Conservation (phyloP, 2,113 vertebrate genomes). For the Hippocampus guttulatus region DNA sequence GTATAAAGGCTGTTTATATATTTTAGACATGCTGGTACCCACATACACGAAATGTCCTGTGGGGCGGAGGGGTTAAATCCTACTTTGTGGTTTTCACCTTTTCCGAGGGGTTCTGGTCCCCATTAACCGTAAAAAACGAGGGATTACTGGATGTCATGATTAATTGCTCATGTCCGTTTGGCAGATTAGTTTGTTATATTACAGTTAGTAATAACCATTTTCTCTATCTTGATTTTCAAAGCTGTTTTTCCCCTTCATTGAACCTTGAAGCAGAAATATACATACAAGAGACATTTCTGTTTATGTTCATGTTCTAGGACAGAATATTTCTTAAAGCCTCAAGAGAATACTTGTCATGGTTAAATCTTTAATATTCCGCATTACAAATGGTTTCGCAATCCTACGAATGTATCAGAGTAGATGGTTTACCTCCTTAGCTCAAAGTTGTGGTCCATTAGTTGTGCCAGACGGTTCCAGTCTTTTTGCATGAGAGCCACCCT, state of each 20-base stretch:
- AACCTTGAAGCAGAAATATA: neutral
- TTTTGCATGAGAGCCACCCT: conserved; percentile 61
- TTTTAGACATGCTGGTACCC: too few species aligned
- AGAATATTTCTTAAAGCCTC: neutral
- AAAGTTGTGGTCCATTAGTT: conserved; percentile 79
- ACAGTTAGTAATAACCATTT: too few species aligned
- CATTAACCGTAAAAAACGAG: too few species aligned
- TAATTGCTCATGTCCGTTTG: too few species aligned
- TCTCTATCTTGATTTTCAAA: neutral
- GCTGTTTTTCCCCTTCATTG: too few species aligned
- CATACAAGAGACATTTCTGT: neutral
- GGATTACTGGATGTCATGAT: too few species aligned
- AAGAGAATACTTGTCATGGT: neutral
- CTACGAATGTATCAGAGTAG: neutral
- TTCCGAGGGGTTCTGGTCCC: too few species aligned
- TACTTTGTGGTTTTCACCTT: too few species aligned
- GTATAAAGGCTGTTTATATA: too few species aligned
- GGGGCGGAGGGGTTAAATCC: too few species aligned
- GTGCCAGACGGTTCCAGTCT: conserved; percentile 70
- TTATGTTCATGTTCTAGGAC: neutral
- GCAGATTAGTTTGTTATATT: too few species aligned
- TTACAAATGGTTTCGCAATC: neutral
- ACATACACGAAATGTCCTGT: too few species aligned
- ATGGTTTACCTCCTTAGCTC: conserved; percentile 70
- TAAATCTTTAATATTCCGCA: neutral